A percentile compares a stretch with the other conserved stretches of the same genome.
Evolutionary conservation across 2,797 vertebrate genomes (phyloP).

Genomic region (Eutrigla gurnardus): DNA sequence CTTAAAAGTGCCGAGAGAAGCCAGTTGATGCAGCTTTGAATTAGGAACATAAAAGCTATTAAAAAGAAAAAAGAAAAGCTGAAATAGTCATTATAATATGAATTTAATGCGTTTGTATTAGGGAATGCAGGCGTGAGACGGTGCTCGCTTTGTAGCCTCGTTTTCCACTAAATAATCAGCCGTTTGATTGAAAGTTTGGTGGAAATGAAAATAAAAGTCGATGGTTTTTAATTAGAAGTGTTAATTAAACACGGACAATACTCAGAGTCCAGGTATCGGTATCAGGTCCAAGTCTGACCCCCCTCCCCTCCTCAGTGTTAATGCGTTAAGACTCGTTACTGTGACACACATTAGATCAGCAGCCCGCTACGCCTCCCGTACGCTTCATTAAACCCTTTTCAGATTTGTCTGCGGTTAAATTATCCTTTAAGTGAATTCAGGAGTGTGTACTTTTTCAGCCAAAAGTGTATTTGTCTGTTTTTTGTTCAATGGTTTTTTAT

Average conservation of each 20-base stretch:
- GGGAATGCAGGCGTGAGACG: neutral
- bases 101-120: neutral
- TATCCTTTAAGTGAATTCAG: neutral
- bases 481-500: neutral
- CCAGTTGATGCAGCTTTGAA: constrained; percentile 57
- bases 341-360: constrained; percentile 7
- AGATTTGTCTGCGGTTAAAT: neutral
- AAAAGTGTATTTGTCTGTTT: neutral
- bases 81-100: neutral
- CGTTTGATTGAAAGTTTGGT: neutral
- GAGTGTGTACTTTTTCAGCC: neutral
- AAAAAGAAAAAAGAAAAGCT: neutral
- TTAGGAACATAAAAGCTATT: constrained; percentile 5
- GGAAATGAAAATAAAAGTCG: neutral
- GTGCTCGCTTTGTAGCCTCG: neutral
- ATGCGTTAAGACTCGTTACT: constrained; percentile 1
- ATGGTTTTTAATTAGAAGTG: no score
- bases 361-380: neutral
- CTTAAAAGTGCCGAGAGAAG: constrained; percentile 32
- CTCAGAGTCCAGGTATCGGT: no score
- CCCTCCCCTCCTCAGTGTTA: no score
- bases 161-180: neutral
- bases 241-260: no score
- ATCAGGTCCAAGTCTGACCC: no score
- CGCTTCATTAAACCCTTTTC: neutral